Conservation (phyloP, 1,140 invertebrate species). For the Papilio polytes region DNA sequence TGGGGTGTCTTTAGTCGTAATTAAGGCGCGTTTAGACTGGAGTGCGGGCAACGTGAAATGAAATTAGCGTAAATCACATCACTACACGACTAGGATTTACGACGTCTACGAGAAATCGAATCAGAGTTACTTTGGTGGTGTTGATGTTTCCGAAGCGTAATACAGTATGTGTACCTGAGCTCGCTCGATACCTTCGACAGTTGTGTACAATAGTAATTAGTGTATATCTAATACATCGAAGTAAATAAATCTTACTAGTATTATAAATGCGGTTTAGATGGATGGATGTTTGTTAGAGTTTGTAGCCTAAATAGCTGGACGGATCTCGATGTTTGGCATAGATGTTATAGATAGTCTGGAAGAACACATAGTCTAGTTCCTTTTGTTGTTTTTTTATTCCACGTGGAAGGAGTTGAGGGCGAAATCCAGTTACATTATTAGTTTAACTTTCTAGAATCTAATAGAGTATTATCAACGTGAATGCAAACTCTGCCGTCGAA, state of each 20-base stretch:
- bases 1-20: constrained; percentile 59
- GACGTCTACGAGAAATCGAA: constrained; percentile 70
- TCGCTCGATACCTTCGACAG: background rate
- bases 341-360: no score
- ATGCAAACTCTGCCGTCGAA: background rate
- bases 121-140: constrained; percentile 69
- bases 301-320: no score
- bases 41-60: constrained; percentile 60
- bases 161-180: constrained; percentile 37
- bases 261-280: no score
- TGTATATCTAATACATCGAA: background rate
- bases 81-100: constrained; percentile 67
- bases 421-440: no score
- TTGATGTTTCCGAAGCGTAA: constrained; percentile 60
- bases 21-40: constrained; percentile 72
- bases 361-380: no score
- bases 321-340: no score
- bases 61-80: constrained; percentile 81
- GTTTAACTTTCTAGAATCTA: background rate
- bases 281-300: no score
- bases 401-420: no score
- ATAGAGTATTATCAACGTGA: background rate
- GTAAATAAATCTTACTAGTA: no score
- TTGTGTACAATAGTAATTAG: constrained; percentile 16
- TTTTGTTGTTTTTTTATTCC: no score